Evolutionary conservation across 2,113 vertebrate genomes (phyloP), one percentile per base, ranked within the genome.

Genomic region (Platycercus adscitus): DNA sequence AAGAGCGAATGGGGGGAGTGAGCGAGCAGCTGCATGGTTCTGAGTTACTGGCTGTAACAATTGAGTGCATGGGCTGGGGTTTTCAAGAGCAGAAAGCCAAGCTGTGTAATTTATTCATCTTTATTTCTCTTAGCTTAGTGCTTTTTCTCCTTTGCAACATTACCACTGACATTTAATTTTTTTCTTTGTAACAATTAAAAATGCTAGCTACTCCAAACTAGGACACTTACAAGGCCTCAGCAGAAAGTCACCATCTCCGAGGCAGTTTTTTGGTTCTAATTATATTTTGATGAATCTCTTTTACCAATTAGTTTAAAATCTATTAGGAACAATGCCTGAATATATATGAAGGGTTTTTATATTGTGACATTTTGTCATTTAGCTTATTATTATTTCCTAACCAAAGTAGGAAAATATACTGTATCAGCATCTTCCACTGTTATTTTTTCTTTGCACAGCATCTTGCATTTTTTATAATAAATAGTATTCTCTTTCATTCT

Each of bases 21-120:
- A 13, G 12, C 1, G 19, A 56, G 55, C 12, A n/a, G 33, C 20
- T 58, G 20, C 55, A 14, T 23, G 55, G 13, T 58, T 58, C 55
- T 14, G 33, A 58, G 33, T 23, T 58, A 23, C 20, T 23, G 55
- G 55, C 55, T 3, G 8, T 23, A 21, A 58, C 8, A n/a, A 23
- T 9, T 47, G 14, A 46, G 18, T 1, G 0, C 2, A 6, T 20
- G 14, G 3, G 4, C 8, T 75, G n/a, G 49, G 13, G 13, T 53
- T 53, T 91, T 68, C 46, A 41, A 49, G 24, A 21, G 6, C 18
- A 75, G n/a, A 79, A 86, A 8, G 33, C 11, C 10, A 78, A 46
- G 4, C 7, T 56, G 11, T 49, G 0, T 35, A 33, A 56, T 15
- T 60, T 69, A 24, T 21, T 50, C 7, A 7, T 52, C 7, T 12